Base-by-base conservation (phyloP, 2,113 vertebrate genomes). In the Tetrao urogallus region DNA sequence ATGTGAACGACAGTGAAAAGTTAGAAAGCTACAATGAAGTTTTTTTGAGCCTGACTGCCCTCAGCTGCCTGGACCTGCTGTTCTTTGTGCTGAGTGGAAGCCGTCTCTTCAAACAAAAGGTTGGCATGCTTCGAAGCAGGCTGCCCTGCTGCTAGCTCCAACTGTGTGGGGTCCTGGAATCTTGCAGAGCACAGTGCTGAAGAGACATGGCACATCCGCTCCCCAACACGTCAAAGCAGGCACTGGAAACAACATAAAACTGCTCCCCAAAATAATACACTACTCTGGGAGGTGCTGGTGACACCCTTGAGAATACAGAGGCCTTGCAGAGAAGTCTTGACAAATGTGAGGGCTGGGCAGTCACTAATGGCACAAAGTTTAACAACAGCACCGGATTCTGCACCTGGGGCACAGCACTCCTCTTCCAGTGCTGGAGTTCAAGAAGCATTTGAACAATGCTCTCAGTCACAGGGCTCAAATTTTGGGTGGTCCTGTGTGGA, bases 31-130 rank as follows among this genome's bases (percentile, higher is more conserved):
- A 97, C 47, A 99, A 99, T 27, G 99, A 99, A 82, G 95, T 99
- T 40, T 98, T 98, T 83, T 73, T 99, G 89, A 98, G 98, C 61
- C 45, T 99, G 75, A 99, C 98, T 34, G 98, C 98, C 1, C 96
- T 99, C 24, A 99, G 98, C 89, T 99, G 98, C 60, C 96, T 98
- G 50, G 99, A 99, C 93, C 96, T 99, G 97, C 94, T 98, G 57
- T 96, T 96, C 0, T 98, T 98, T 0, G 81, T 97, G 83, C 52
- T 98, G 8, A 96, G 96, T 0, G 98, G 98, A 56, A 98, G 90
- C 47, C 93, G 82, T 8, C 79, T 97, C 75, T 91, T 97, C 76
- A 98, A 97, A 79, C 96, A 97, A 48, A 97, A 91, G 11, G 24
- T 96, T 34, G 78, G 42, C 4, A 60, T 78, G 16, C 69, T 98